These are phyloP conservation scores for Xerus inauris DNA, from an alignment of 2,113 vertebrate species.

Conservation along the genomic window DNA sequence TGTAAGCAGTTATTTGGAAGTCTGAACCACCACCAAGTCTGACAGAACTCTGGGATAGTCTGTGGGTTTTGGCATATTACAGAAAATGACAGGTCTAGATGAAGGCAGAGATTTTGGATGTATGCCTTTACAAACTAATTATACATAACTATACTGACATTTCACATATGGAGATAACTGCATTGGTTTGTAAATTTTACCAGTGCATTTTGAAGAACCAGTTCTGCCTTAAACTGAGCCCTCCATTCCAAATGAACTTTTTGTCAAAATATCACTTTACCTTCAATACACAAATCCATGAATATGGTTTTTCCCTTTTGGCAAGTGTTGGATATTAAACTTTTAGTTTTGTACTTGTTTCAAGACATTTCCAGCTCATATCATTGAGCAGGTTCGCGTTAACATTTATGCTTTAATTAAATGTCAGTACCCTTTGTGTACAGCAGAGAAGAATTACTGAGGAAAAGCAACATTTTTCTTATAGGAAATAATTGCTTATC, in stretches of 20 bases:
- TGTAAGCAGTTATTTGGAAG: background rate
- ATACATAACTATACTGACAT: background rate
- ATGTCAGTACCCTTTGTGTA: background rate
- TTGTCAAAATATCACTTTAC: background rate
- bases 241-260: background rate
- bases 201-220: background rate
- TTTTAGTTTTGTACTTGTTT: conserved; percentile 10
- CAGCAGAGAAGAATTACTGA: background rate
- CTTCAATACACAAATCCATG: background rate
- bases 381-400: background rate
- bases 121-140: conserved; percentile 13
- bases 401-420: conserved; percentile 43
- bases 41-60: background rate
- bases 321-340: background rate
- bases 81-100: background rate
- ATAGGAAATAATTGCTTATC: background rate
- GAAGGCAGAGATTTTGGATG: background rate
- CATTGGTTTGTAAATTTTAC: background rate
- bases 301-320: background rate
- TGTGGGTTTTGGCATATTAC: background rate
- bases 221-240: background rate
- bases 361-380: background rate
- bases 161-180: background rate
- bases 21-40: background rate
- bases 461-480: background rate